Evolutionary conservation across 1,140 invertebrate genomes (phyloP).

Genomic region (Ganaspis sp.): DNA sequence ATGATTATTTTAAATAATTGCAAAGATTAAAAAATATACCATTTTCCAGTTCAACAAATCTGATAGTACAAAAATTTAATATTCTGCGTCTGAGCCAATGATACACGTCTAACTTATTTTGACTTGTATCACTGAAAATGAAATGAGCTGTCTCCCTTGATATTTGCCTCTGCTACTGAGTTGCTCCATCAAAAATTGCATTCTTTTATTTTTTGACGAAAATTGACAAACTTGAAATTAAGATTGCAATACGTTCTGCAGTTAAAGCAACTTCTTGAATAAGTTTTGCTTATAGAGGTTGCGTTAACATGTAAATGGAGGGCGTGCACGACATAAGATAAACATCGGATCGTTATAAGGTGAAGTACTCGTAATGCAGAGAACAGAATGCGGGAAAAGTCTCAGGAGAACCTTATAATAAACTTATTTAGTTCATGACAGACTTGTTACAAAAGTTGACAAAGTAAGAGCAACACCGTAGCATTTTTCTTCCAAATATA

Average conservation of each 20-base stretch:
- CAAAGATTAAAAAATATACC: no score
- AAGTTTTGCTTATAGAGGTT: neutral
- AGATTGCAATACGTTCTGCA: neutral
- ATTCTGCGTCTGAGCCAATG: no score
- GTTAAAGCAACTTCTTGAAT: neutral
- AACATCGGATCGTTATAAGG: constrained; percentile 27
- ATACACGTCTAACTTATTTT: no score
- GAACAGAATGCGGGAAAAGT: constrained; percentile 26
- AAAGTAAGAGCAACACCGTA: neutral
- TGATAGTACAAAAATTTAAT: no score
- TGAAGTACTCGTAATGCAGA: constrained; percentile 24
- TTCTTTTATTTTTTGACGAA: no score
- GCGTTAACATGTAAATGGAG: constrained; percentile 24
- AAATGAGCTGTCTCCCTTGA: no score
- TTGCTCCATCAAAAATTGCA: no score
- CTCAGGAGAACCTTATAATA: constrained; percentile 13
- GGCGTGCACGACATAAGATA: constrained; percentile 29
- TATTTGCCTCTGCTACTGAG: no score
- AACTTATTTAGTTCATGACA: constrained; percentile 27
- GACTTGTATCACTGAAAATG: no score
- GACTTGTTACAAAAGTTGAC: constrained; percentile 26
- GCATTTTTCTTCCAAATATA: neutral
- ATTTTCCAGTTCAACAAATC: no score
- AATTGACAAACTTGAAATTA: neutral
- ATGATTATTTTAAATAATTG: no score